Evolutionary conservation across 2,888 invertebrate genomes (phyloP).

Genomic region (Tiliacea citrago): DNA sequence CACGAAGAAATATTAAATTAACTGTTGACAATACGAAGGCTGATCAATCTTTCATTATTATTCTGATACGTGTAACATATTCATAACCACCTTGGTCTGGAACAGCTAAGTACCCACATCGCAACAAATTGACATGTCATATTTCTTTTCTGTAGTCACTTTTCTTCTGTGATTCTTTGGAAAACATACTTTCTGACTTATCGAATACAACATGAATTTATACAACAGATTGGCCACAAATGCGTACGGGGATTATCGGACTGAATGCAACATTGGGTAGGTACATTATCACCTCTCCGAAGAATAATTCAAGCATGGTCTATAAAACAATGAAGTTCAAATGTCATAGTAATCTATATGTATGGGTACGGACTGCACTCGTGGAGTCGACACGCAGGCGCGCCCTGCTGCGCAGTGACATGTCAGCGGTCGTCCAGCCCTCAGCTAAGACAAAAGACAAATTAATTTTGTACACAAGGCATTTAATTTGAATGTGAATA

Average conservation of each 20-base stretch:
- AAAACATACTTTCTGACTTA: conserved; percentile 12
- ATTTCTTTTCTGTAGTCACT: conserved; percentile 77
- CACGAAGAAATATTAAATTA: conserved; percentile 79
- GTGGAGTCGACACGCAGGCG: conserved; percentile 60
- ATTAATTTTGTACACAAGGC: conserved; percentile 90
- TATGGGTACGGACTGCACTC: conserved; percentile 31
- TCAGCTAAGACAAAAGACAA: conserved; percentile 90
- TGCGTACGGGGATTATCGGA: background rate
- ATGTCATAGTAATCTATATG: conserved; percentile 51
- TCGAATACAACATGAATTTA: background rate
- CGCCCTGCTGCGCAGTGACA: conserved; percentile 86
- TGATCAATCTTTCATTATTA: conserved; percentile 80
- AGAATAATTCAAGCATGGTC: conserved; percentile 18
- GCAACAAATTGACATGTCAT: conserved; percentile 84
- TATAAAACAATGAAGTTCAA: conserved; percentile 63
- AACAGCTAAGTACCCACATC: conserved; percentile 58
- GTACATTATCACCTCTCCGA: conserved; percentile 34
- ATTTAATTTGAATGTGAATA: conserved; percentile 91
- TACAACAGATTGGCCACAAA: background rate
- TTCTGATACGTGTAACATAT: conserved; percentile 78
- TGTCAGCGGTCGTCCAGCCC: conserved; percentile 80
- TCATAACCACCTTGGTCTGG: conserved; percentile 77
- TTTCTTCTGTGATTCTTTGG: conserved; percentile 72
- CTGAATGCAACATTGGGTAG: conserved; percentile 7
- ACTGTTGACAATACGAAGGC: conserved; percentile 77